Evolutionary conservation across 2,888 invertebrate genomes (phyloP).

Genomic region (Tenthredo distinguenda): DNA sequence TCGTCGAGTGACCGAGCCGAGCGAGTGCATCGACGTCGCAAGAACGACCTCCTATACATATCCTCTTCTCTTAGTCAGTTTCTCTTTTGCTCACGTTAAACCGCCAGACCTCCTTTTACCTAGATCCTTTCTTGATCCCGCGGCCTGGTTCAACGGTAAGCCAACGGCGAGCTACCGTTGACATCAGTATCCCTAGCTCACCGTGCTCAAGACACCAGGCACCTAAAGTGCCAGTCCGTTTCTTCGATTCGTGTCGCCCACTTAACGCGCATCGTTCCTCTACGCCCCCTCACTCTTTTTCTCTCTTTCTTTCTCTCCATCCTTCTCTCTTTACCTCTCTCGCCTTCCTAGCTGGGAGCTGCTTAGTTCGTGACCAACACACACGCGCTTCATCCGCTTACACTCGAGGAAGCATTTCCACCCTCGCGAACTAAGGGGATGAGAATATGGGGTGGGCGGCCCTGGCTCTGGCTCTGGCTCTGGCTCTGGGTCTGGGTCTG

Average conservation of each 20-base stretch:
- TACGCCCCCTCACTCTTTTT: slow-evolving; percentile 57
- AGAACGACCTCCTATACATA: background rate
- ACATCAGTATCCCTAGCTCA: slow-evolving; percentile 1
- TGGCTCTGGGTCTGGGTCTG: slow-evolving; percentile 21
- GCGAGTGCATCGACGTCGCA: slow-evolving; percentile 41
- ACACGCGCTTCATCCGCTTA: slow-evolving; percentile 51
- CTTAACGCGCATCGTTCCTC: slow-evolving; percentile 62
- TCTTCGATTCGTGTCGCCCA: slow-evolving; percentile 68
- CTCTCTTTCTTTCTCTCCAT: slow-evolving; percentile 51
- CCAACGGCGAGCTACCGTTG: slow-evolving; percentile 34
- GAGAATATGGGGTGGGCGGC: slow-evolving; percentile 40
- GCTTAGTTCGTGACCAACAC: slow-evolving; percentile 51
- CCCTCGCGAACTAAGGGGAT: slow-evolving; percentile 58
- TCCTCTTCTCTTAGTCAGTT: background rate
- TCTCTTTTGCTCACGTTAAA: background rate
- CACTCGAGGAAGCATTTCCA: slow-evolving; percentile 72
- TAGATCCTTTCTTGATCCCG: slow-evolving; percentile 9
- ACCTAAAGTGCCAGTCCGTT: slow-evolving; percentile 48
- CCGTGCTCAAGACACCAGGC: slow-evolving; percentile 2
- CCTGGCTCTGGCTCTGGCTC: slow-evolving; percentile 48
- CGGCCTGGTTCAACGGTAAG: slow-evolving; percentile 6
- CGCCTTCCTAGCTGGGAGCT: slow-evolving; percentile 54
- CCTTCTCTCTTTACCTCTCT: slow-evolving; percentile 51
- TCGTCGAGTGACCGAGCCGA: slow-evolving; percentile 40
- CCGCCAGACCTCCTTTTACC: background rate